Evolutionary conservation across 2,797 vertebrate genomes (phyloP).

Genomic region (Semotilus atromaculatus): DNA sequence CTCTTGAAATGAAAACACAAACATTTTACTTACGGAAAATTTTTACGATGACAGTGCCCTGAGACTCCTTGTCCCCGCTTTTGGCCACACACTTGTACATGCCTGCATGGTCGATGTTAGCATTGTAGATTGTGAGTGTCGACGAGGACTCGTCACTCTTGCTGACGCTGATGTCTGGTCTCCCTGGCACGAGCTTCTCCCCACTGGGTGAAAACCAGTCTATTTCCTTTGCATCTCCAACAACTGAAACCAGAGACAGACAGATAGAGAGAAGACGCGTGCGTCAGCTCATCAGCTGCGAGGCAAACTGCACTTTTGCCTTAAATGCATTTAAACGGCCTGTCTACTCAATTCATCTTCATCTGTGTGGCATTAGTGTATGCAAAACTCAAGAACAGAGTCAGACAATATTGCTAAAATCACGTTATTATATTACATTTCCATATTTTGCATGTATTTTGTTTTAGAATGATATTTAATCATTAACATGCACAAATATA

Average conservation of each 20-base stretch:
- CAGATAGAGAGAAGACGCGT: conserved; percentile 19
- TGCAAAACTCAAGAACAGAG: neutral
- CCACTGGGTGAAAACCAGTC: conserved; percentile 93
- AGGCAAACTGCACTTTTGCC: neutral
- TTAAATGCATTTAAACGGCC: neutral
- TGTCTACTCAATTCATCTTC: neutral
- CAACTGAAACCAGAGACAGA: conserved; percentile 75
- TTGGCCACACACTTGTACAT: conserved; percentile 96
- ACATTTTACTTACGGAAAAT: conserved; percentile 89
- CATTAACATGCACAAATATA: neutral
- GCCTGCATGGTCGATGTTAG: conserved; percentile 89
- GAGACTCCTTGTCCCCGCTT: conserved; percentile 82
- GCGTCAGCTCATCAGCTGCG: neutral
- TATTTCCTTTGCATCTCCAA: conserved; percentile 91
- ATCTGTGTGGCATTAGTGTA: neutral
- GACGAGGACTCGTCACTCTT: conserved; percentile 85
- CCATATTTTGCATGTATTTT: neutral
- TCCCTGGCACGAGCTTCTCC: conserved; percentile 86
- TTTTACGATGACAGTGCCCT: conserved; percentile 92
- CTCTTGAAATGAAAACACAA: neutral
- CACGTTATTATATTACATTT: neutral
- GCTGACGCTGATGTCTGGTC: conserved; percentile 86
- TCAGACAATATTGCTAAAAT: neutral
- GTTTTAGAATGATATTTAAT: neutral
- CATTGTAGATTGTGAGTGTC: conserved; percentile 94